phyloP scores from a whole-genome alignment of 2,888 invertebrate species.

The Xanthorhoe spadicearia region DNA sequence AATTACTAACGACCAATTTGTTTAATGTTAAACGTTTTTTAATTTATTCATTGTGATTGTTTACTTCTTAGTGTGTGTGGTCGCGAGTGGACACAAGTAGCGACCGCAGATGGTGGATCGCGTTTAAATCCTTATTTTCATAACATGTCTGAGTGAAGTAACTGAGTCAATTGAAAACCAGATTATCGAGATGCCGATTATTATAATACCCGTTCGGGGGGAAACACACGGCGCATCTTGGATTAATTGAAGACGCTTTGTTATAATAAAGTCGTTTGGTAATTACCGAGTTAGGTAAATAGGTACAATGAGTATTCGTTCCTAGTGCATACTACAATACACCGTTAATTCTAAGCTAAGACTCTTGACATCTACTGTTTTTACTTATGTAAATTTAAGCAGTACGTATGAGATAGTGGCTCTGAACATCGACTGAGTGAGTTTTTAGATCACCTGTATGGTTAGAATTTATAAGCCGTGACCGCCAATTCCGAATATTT shows the following conservation, averaged over 20 bases:
- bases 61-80: neutral
- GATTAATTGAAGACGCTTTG: constrained; percentile 20
- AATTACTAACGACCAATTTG: constrained; percentile 10
- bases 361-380: no score
- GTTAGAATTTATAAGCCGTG: no score
- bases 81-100: constrained; percentile 15
- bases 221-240: constrained; percentile 46
- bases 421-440: no score
- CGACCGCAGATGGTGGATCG: constrained; percentile 5
- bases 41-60: constrained; percentile 1
- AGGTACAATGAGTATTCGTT: neutral
- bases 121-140: constrained; percentile 22
- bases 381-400: neutral
- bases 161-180: constrained; percentile 45
- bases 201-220: constrained; percentile 55
- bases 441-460: no score
- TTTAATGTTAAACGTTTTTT: neutral
- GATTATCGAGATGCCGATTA: constrained; percentile 46
- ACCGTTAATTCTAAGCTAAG: no score
- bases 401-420: no score
- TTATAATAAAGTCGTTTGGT: neutral
- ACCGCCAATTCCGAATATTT: no score
- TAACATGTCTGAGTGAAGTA: constrained; percentile 34
- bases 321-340: no score
- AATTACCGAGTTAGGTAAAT: constrained; percentile 1